Evolutionary conservation across 2,113 vertebrate species (phyloP).

Genomic region (Zapornia atra): DNA sequence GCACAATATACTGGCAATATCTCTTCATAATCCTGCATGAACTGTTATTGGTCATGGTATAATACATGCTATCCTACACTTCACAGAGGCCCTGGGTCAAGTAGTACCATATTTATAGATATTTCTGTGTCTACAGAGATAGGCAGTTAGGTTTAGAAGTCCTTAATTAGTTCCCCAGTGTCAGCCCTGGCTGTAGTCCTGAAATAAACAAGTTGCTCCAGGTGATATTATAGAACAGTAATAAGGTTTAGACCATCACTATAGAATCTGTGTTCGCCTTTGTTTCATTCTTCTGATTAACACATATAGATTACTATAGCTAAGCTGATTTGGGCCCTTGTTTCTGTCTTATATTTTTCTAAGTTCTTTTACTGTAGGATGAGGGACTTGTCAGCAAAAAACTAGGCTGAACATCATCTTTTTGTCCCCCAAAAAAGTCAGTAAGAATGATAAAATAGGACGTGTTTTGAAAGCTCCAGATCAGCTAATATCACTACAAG

Average conservation of each 20-base stretch:
- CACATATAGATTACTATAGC: neutral
- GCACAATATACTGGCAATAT: neutral
- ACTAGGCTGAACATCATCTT: neutral
- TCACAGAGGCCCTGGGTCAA: neutral
- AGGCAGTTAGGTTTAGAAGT: slow-evolving; percentile 23
- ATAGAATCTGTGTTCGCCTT: neutral
- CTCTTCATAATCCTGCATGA: neutral
- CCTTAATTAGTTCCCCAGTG: slow-evolving; percentile 45
- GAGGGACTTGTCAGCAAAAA: neutral
- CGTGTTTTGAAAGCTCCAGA: neutral
- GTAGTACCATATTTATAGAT: slow-evolving; percentile 19
- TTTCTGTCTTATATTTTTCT: neutral
- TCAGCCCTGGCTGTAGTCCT: neutral
- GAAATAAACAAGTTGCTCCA: slow-evolving; percentile 29
- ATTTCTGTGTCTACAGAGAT: neutral
- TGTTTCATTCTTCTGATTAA: slow-evolving; percentile 24
- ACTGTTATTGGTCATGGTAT: neutral
- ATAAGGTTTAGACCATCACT: neutral
- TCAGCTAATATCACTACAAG: neutral
- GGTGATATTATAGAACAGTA: neutral
- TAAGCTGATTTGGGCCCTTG: neutral
- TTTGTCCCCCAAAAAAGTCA: no score
- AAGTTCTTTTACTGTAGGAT: neutral
- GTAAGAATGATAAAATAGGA: neutral
- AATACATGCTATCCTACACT: neutral